Evolutionary conservation across 2,113 vertebrate genomes (phyloP), one percentile per base, ranked within the genome.

Genomic region (Neolamprologus kungweensis): DNA sequence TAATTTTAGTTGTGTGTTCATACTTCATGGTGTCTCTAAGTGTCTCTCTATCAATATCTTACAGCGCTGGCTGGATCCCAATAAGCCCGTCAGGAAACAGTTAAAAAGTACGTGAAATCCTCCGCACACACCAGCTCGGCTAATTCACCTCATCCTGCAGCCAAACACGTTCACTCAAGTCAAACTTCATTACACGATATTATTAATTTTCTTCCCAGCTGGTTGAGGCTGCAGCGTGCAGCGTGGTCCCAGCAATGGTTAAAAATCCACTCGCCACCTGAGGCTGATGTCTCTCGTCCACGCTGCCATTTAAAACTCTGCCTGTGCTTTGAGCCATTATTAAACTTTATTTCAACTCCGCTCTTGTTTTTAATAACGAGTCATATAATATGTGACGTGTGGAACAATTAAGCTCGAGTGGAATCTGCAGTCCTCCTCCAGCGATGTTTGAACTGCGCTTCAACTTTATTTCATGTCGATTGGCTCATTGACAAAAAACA

Each of bases 1-100:
- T 95, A 90, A 94, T 94, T 94, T 28, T 95, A 10, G 5, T 3
- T 71, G 54, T 93, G 89, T 89, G 75, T 84, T 92, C 80, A 81
- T 88, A 83, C 87, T 80, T 87, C 90, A n/a, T 45, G 37, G 85
- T 91, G 85, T 94, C 91, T 92, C 90, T 94, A 93, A 95, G 91
- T 94, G 91, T 95, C 87, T 94, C 89, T 86, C 51, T 60, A 94
- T 96, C 87, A 94, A 95, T 96, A 83, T 96, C 94, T 97, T 96
- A 91, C 97, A 99, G 99, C 97, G 97, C 96, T 99, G 99, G 99
- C 95, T 99, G 96, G 99, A 99, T 97, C 96, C 98, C 95, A 99
- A 97, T 96, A 99, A 99, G 96, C 98, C 97, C 89, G 97, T 99
- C 97, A 98, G 98, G 96, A 99, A 99, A 96, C 99, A 99, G 96